phyloP scores from a whole-genome alignment of 2,113 vertebrate genomes.

The Etia nguti region DNA sequence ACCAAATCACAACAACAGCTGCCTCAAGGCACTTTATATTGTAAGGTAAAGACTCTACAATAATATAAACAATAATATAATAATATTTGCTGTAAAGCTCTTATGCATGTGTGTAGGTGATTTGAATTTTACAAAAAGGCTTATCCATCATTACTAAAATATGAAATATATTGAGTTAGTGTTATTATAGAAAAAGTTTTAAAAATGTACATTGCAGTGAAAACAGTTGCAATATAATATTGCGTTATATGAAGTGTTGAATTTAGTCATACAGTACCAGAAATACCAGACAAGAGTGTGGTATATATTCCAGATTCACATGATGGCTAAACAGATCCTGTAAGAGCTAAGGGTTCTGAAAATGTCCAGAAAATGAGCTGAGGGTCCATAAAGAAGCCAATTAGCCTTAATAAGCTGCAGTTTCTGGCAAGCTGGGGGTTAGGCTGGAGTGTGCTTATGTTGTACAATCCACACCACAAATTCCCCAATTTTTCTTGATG shows the following conservation, averaged over 20 bases:
- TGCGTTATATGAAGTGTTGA: not conserved
- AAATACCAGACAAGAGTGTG: not conserved
- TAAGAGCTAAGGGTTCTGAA: not conserved
- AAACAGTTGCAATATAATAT: not conserved
- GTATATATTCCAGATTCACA: not conserved
- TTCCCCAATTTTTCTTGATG: not conserved
- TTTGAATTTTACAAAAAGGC: not conserved
- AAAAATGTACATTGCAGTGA: not conserved
- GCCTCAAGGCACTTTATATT: too few species aligned
- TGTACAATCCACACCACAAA: not conserved
- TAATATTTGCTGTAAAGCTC: not conserved
- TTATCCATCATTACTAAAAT: too few species aligned
- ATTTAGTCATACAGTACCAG: not conserved
- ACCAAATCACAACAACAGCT: too few species aligned
- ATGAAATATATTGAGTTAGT: not conserved
- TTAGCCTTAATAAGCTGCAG: conserved; percentile 40
- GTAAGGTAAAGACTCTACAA: too few species aligned
- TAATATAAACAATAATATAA: too few species aligned
- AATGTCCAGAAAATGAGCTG: conserved; percentile 28
- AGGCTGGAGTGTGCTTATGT: not conserved
- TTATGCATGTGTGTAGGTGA: not conserved
- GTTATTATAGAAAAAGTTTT: too few species aligned
- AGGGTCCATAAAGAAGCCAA: conserved; percentile 40
- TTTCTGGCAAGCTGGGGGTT: not conserved
- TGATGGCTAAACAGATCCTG: not conserved